Percentiles rank a stretch among this genome's conserved stretches.
Evolutionary conservation across 2,113 vertebrate genomes (phyloP).

Genomic region (Rhipidura dahli): DNA sequence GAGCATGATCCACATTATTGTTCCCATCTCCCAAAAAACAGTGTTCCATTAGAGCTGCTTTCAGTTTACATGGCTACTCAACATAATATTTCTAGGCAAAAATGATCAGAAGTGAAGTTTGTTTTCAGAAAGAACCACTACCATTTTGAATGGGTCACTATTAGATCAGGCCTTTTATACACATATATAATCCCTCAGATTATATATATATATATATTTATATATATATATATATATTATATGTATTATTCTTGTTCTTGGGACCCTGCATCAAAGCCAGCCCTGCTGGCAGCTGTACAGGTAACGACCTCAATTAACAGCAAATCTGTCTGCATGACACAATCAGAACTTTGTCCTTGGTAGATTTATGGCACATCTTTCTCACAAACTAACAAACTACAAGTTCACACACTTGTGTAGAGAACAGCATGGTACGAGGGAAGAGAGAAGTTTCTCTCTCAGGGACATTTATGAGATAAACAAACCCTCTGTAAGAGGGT

Average conservation of each 20-base stretch:
- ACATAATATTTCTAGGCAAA: neutral
- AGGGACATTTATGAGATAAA: neutral
- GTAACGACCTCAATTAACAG: neutral
- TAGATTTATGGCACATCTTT: neutral
- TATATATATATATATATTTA: too few species aligned
- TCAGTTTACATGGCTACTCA: neutral
- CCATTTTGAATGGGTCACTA: neutral
- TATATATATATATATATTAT: too few species aligned
- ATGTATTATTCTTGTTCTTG: neutral
- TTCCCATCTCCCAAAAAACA: neutral
- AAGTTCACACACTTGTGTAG: neutral
- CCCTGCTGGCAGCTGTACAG: neutral
- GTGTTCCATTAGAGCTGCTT: neutral
- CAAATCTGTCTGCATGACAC: neutral
- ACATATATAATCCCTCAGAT: neutral
- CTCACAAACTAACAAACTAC: neutral
- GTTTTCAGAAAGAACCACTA: neutral
- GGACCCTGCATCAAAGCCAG: neutral
- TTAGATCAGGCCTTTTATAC: neutral
- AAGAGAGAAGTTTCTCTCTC: neutral
- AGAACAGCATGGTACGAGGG: neutral
- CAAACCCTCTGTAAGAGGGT: neutral
- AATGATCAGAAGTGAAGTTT: neutral
- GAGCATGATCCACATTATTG: neutral
- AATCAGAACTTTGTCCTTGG: neutral